phyloP scores from a whole-genome alignment of 2,113 vertebrate species.

The Holacanthus passer region DNA sequence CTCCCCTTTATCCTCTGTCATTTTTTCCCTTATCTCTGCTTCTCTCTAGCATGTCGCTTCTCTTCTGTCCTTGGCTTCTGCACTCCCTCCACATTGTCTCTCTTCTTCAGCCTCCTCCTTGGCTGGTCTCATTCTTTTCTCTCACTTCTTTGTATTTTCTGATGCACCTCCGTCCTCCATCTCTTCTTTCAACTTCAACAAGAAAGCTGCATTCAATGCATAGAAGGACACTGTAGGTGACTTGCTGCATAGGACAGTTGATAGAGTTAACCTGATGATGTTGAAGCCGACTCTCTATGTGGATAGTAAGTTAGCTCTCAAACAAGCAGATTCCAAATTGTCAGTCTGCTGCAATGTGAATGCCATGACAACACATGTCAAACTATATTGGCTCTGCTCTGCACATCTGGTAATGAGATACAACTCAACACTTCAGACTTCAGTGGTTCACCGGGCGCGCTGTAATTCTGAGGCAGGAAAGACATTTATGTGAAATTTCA shows the following conservation, averaged over 20 bases:
- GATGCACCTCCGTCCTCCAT: constrained; percentile 28
- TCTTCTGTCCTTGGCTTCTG: constrained; percentile 51
- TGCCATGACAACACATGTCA: not conserved
- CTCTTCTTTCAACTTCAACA: constrained; percentile 61
- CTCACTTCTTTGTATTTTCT: constrained; percentile 39
- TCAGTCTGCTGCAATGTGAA: not conserved
- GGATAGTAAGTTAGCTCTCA: not conserved
- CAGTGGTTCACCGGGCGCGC: not conserved
- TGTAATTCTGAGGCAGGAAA: constrained; percentile 17
- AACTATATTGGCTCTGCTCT: not conserved
- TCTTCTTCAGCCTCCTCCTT: constrained; percentile 8
- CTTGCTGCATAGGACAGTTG: constrained; percentile 9
- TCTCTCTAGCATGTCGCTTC: constrained; percentile 9
- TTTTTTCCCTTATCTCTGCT: constrained; percentile 38
- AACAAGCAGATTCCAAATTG: not conserved
- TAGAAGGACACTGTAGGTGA: constrained; percentile 44
- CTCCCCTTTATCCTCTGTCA: constrained; percentile 53
- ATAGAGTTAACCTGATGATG: not conserved
- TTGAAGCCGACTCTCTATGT: not conserved
- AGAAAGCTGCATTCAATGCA: constrained; percentile 45
- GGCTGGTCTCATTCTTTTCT: constrained; percentile 19
- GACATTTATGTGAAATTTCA: constrained; percentile 8
- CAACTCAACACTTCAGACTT: constrained; percentile 6
- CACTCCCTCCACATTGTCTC: not conserved
- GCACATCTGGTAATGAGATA: not conserved